Conservation (phyloP, 2,113 vertebrate genomes). For the Bubo scandiacus region DNA sequence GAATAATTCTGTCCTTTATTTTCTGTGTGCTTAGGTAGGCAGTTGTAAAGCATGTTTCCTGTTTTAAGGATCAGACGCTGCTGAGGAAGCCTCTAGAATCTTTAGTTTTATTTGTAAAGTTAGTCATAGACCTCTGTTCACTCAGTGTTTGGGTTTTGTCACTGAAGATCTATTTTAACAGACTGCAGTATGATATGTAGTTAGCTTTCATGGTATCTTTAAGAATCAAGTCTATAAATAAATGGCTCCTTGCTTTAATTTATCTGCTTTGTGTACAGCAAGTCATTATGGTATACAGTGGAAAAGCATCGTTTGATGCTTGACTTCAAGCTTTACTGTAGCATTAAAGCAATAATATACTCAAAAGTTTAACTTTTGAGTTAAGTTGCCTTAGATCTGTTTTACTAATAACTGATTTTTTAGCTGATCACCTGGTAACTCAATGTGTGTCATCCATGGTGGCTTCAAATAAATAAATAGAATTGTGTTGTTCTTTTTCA, state of each 20-base stretch:
- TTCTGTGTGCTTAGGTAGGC: not conserved
- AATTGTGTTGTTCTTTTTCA: slow-evolving; percentile 13
- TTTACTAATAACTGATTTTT: not conserved
- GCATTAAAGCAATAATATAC: not conserved
- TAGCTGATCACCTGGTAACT: slow-evolving; percentile 30
- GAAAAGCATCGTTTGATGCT: not conserved
- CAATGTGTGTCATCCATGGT: slow-evolving; percentile 1
- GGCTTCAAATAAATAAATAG: not conserved
- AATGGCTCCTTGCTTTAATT: not conserved
- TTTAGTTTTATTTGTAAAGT: not conserved
- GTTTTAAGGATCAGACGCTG: not conserved
- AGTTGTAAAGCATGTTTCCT: accelerated
- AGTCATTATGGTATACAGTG: not conserved
- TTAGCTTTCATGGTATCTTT: not conserved
- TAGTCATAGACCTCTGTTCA: not conserved
- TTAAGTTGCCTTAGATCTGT: not conserved
- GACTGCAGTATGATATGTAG: not conserved
- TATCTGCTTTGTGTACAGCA: not conserved
- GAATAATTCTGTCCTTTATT: not conserved
- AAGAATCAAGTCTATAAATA: not conserved
- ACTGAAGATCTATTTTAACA: not conserved
- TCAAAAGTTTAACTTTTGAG: not conserved
- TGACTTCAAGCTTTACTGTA: not conserved
- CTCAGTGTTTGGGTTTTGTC: not conserved
- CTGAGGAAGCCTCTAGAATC: not conserved